These are phyloP conservation scores for Dreissena polymorpha DNA, from an alignment of 1,140 invertebrate species.

Conservation along the genomic window DNA sequence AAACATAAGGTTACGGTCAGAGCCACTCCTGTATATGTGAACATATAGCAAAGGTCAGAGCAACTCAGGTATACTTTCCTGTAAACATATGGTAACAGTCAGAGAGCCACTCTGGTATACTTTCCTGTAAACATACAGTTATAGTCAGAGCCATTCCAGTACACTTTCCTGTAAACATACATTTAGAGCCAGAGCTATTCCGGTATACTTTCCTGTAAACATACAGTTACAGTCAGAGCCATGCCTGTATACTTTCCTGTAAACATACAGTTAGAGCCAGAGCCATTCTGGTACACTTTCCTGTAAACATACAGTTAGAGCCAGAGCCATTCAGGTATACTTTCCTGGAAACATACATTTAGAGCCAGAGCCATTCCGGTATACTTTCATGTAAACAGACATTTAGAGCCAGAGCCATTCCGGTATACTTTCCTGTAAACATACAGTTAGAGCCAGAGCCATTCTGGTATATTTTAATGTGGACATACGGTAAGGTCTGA, in stretches of 20 bases:
- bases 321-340: too few relatives aligned
- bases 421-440: neutral
- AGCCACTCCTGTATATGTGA: neutral
- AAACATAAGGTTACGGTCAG: conserved; percentile 59
- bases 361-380: conserved; percentile 15
- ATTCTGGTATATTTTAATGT: too few relatives aligned
- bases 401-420: too few relatives aligned
- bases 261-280: conserved; percentile 60
- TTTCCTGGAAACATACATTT: too few relatives aligned
- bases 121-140: neutral
- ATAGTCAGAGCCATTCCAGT: too few relatives aligned
- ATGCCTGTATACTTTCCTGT: too few relatives aligned
- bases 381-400: neutral
- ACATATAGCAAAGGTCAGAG: too few relatives aligned
- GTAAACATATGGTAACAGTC: conserved; percentile 65
- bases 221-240: too few relatives aligned
- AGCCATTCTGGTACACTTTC: neutral
- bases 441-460: conserved; percentile 64
- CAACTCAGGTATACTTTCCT: too few relatives aligned
- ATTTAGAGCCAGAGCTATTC: conserved; percentile 53
- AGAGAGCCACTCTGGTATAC: neutral
- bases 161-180: conserved; percentile 30
- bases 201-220: neutral
- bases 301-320: too few relatives aligned
- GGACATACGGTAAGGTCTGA: too few relatives aligned